phyloP scores from a whole-genome alignment of 2,113 vertebrate species.

The Alouatta palliata region DNA sequence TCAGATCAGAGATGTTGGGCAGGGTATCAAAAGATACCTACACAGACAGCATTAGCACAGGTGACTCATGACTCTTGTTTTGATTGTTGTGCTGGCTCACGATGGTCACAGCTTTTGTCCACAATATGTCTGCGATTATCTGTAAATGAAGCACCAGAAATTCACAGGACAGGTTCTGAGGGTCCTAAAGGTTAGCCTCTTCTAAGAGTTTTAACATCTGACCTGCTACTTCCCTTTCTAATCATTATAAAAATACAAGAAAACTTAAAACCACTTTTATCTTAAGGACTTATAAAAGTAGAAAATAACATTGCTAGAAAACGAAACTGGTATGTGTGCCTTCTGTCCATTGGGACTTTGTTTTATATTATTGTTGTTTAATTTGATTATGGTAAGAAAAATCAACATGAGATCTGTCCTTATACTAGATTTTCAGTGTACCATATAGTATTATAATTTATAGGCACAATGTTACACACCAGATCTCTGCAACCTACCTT shows the following conservation, averaged over 20 bases:
- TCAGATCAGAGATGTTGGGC: slow-evolving; percentile 85
- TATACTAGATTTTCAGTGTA: background rate
- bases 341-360: background rate
- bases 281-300: background rate
- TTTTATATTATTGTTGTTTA: background rate
- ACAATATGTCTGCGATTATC: background rate
- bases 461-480: background rate
- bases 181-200: background rate
- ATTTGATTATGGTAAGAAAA: background rate
- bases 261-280: background rate
- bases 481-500: background rate
- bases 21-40: slow-evolving; percentile 69
- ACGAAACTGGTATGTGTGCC: background rate
- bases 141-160: background rate
- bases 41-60: background rate
- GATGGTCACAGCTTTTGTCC: background rate
- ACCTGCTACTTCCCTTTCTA: background rate
- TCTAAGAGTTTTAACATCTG: background rate
- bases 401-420: background rate
- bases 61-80: background rate
- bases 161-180: background rate
- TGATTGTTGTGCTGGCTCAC: background rate
- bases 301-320: too few relatives aligned
- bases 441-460: background rate
- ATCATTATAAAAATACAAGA: background rate